phyloP scores from a whole-genome alignment of 2,888 invertebrate species.

The Carterocephalus palaemon region DNA sequence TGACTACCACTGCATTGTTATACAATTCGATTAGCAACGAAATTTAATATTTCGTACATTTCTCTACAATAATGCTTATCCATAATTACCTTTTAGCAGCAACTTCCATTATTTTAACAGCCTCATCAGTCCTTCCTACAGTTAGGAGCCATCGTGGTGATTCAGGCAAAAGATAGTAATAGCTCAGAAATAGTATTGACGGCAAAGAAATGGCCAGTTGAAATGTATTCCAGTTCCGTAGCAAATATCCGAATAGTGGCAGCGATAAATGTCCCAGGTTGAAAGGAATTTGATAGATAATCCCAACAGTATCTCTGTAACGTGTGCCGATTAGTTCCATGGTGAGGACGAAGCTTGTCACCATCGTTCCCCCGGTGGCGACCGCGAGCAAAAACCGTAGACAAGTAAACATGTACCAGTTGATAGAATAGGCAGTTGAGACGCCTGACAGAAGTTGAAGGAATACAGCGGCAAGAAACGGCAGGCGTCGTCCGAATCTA shows the following conservation, averaged over 20 bases:
- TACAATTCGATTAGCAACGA: too few species aligned
- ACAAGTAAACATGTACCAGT: slow-evolving; percentile 82
- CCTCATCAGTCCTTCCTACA: slow-evolving; percentile 82
- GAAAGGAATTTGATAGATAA: slow-evolving; percentile 83
- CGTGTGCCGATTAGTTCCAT: slow-evolving; percentile 83
- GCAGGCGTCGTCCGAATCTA: slow-evolving; percentile 87
- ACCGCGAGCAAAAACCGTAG: slow-evolving; percentile 85
- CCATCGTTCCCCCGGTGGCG: slow-evolving; percentile 91
- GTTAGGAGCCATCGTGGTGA: slow-evolving; percentile 90
- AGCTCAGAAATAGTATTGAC: slow-evolving; percentile 80
- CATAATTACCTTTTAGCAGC: slow-evolving; percentile 78
- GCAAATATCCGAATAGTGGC: slow-evolving; percentile 80
- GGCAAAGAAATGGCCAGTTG: slow-evolving; percentile 83
- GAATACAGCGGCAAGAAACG: slow-evolving; percentile 85
- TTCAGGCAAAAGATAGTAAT: slow-evolving; percentile 87
- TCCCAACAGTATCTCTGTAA: slow-evolving; percentile 84
- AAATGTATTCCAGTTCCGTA: slow-evolving; percentile 83
- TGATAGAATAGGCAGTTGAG: slow-evolving; percentile 83
- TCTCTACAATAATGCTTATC: too few species aligned
- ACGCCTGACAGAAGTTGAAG: slow-evolving; percentile 86
- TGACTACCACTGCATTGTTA: too few species aligned
- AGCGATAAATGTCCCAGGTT: slow-evolving; percentile 83
- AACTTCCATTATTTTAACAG: slow-evolving; percentile 81
- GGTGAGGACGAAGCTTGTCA: slow-evolving; percentile 84
- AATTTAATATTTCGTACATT: too few species aligned